Base-by-base conservation (phyloP, 2,797 vertebrate species). In the Characodon lateralis region DNA sequence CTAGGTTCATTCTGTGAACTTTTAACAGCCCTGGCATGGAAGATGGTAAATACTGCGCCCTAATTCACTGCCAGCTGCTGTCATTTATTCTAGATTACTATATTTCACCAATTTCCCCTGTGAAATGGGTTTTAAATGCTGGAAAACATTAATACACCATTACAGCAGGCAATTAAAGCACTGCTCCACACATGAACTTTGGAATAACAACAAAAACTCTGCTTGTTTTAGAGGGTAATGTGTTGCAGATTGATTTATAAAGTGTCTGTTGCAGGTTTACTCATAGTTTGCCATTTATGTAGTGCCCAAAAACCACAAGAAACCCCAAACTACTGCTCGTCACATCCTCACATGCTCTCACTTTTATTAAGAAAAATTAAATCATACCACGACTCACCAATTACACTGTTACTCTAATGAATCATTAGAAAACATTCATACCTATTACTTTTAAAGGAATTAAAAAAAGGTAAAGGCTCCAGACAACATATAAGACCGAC, bases 141-240 rank as follows among this genome's bases (percentile, higher is more conserved):
- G 92, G 90, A 86, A 91, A 89, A 82, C 87, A 93, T 94, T 89
- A 94, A 88, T 87, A 85, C 86, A 74, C 80, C 81, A 84, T 89
- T 90, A 77, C 76, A 77, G 89, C 78, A 79, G 79, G 78, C 87
- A 89, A 83, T 91, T 90, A 93, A 89, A 87, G 59, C 61, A 6
- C 73, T 59, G 79, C 77, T 88, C 81, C 68, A 84, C 86, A 78
- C 71, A 39, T 89, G 86, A 92, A 94, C 89, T 80, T 87, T 84
- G 87, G 87, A 89, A 74, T 71, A 41, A 71, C 89, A 89, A 90
- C 87, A 88, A 92, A 91, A 89, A 77, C 59, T 1, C 28, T 28
- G 83, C 80, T 94, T 92, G 88, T 92, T 87, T 92, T 89, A 87
- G 85, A 88, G 83, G 81, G 78, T 73, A 87, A 88, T 76, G 43